phyloP scores from a whole-genome alignment of 2,888 invertebrate genomes.

The Drosophila conformis region DNA sequence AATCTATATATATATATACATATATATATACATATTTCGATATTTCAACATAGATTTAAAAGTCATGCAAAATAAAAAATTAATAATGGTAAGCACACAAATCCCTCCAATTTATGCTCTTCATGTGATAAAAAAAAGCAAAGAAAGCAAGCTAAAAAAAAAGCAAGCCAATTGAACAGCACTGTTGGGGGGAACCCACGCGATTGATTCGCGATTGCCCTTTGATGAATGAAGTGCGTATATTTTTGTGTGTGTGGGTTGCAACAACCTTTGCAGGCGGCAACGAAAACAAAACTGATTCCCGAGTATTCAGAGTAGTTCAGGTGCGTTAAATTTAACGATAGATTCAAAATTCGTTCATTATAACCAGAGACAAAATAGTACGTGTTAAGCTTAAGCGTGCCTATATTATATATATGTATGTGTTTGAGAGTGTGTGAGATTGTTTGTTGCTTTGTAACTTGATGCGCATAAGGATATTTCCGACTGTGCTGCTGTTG shows the following conservation, averaged over 20 bases:
- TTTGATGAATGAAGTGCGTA: slow-evolving; percentile 13
- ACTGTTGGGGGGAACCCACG: slow-evolving; percentile 7
- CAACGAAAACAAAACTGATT: background rate
- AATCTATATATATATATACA: background rate
- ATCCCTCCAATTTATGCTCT: background rate
- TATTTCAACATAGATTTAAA: background rate
- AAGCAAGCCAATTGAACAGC: slow-evolving; percentile 3
- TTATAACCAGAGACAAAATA: background rate
- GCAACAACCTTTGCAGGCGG: slow-evolving; percentile 1
- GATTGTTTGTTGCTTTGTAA: slow-evolving; percentile 15
- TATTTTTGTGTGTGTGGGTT: slow-evolving; percentile 1
- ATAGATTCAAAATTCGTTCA: background rate
- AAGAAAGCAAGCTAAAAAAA: background rate
- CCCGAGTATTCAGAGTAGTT: background rate
- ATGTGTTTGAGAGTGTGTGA: background rate
- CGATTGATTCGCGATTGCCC: slow-evolving; percentile 5
- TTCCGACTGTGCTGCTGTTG: slow-evolving; percentile 28
- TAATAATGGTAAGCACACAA: background rate
- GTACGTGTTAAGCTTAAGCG: background rate
- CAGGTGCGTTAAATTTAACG: background rate
- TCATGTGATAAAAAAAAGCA: background rate
- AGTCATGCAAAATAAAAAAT: background rate
- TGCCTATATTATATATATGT: background rate
- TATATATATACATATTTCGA: background rate
- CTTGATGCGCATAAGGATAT: slow-evolving; percentile 38